Evolutionary conservation across 1,140 invertebrate genomes (phyloP), one percentile per base, ranked within the genome.

Genomic region (Trichogramma pretiosum): DNA sequence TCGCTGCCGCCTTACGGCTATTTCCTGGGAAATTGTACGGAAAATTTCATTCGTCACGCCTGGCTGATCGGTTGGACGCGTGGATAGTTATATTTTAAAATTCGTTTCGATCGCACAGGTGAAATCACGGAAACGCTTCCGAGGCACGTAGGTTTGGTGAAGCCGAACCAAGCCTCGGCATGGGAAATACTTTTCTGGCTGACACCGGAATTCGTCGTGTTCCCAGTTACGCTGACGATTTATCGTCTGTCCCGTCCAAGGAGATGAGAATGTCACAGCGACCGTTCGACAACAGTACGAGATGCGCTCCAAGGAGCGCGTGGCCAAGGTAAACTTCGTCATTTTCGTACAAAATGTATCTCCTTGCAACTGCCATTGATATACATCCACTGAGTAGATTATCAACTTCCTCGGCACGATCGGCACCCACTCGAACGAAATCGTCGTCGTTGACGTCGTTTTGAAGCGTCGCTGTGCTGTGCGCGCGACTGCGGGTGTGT

Each of bases 81-180:
- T 11, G 11, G 11, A 28, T 28, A 28, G 24, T 5, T 37, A 13
- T 34, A 18, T 3, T 34, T 5, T n/a, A 11, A 14, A 5, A n/a
- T 23, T 37, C 9, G 4, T 21, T 28, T 4, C 1, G 5, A 28
- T 28, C 24, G n/a, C 24, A 34, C 53, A 75, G 82, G 81, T 61
- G 63, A 73, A 48, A 69, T 77, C 28, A 56, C 79, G 46, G 84
- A 87, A 58, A 74, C 67, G 40, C 54, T 85, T 11, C 72, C 84
- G 48, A 73, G 81, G n/a, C 82, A 82, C 65, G 69, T 81, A 51
- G 86, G 82, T 33, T 77, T 83, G 55, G 80, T 83, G 34, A 76
- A 79, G 52, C 70, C 89, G 54, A 75, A 84, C 60, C 52, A 66
- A 40, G 69, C 87, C 13, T 67, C 76, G 32, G 64, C 69, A 2